These are phyloP conservation scores for Eucidaris tribuloides DNA, from an alignment of 35 echinoderm and acorn worm species.

Conservation along the genomic window DNA sequence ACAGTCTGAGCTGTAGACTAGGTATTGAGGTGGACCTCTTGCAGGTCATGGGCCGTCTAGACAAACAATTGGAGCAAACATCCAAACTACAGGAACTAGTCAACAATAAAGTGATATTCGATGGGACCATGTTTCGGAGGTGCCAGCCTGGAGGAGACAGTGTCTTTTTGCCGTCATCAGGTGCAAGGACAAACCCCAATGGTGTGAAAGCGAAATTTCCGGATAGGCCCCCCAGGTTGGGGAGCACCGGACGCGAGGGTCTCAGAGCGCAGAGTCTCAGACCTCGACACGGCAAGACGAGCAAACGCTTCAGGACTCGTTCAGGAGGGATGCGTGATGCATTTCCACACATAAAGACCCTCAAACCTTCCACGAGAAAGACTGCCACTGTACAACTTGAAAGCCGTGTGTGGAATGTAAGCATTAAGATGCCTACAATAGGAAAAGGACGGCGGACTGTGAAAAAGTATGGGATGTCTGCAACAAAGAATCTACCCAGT, in stretches of 20 bases:
- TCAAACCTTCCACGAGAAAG: constrained; percentile 32
- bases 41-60: background rate
- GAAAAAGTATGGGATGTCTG: background rate
- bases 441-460: constrained; percentile 17
- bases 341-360: constrained; percentile 59
- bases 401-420: constrained; percentile 39
- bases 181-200: background rate
- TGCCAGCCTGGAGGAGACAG: background rate
- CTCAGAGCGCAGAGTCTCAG: constrained; percentile 15
- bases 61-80: constrained; percentile 26
- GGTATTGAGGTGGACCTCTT: background rate
- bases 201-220: constrained; percentile 32
- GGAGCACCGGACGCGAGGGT: constrained; percentile 45
- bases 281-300: constrained; percentile 46
- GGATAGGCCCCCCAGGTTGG: constrained; percentile 39
- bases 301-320: constrained; percentile 39
- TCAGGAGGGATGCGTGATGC: constrained; percentile 70
- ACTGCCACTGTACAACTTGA: constrained; percentile 2
- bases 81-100: constrained; percentile 49
- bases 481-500: background rate
- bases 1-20: constrained; percentile 62
- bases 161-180: background rate
- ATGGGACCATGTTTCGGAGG: constrained; percentile 39
- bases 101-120: constrained; percentile 53
- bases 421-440: constrained; percentile 42